phyloP scores from a whole-genome alignment of 2,797 vertebrate species.

The Periophthalmus magnuspinnatus region DNA sequence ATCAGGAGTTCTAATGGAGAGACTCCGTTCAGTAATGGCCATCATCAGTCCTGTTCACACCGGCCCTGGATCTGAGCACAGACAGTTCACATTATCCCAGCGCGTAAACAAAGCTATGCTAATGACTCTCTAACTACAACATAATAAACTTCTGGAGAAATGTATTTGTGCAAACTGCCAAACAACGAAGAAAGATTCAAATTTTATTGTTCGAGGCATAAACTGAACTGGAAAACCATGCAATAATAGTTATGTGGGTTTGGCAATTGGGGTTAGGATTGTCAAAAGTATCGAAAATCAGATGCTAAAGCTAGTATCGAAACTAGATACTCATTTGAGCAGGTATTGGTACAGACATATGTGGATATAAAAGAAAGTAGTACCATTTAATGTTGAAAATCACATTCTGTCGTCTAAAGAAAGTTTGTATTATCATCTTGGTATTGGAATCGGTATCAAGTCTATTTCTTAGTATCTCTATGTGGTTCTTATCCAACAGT shows the following conservation, averaged over 20 bases:
- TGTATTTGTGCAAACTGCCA: slow-evolving; percentile 4
- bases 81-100: slow-evolving; percentile 27
- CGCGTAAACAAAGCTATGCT: slow-evolving; percentile 14
- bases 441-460: too few relatives aligned
- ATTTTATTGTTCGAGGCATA: neutral
- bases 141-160: slow-evolving; percentile 11
- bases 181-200: neutral
- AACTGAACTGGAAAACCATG: neutral
- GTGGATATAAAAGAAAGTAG: too few relatives aligned
- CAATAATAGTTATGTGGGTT: neutral
- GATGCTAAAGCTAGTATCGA: too few relatives aligned
- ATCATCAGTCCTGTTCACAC: slow-evolving; percentile 28
- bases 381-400: too few relatives aligned
- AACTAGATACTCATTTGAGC: too few relatives aligned
- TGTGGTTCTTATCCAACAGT: too few relatives aligned
- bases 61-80: slow-evolving; percentile 38
- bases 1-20: slow-evolving; percentile 32
- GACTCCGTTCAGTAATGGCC: slow-evolving; percentile 42
- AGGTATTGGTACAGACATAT: too few relatives aligned
- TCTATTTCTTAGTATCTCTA: too few relatives aligned
- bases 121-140: slow-evolving; percentile 15
- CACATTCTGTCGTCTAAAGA: too few relatives aligned
- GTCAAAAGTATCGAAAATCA: too few relatives aligned
- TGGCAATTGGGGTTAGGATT: too few relatives aligned
- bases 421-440: too few relatives aligned